Base-by-base conservation (phyloP, 2,888 invertebrate genomes). In the Euplexia lucipara region DNA sequence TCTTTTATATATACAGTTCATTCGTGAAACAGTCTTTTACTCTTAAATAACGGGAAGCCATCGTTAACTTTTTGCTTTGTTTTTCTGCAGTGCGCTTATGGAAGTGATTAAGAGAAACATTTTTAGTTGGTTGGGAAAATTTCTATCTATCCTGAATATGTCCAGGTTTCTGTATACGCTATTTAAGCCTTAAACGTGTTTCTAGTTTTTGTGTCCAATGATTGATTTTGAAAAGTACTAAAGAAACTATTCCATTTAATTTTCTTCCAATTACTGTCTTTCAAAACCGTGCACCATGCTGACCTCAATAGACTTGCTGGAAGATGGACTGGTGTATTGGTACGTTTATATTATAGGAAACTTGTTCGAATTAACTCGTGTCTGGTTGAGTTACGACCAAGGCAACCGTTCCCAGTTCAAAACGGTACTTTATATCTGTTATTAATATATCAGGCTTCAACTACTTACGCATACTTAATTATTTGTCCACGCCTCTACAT, bases 1-100 rank as follows among this genome's bases (percentile, higher is more conserved):
- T 65, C 63, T 61, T 65, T 44, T 45, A 42, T 65, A 45, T 22
- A 37, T 22, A 64, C 67, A 71, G 70, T 73, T 70, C 57, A 56
- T 61, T 70, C 56, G 60, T 76, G 61, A 81, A 76, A 74, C 72
- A 70, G 49, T 61, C 60, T 69, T 59, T 65, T 57, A 67, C 58
- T 64, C 65, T 72, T 64, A 68, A 68, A 41, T 81, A 81, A 81
- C 81, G 81, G 81, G 57, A 71, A 39, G 12, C 42, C 34, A 47
- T 47, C 49, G 54, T 26, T 51, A n/a, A 39, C 48, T 70, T 78
- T 67, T 76, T 74, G 60, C 75, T 60, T n/a, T 58, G 47, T 39
- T 60, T 69, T 62, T 53, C 59, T 59, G 39, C 47, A 45, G 39
- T 45, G 44, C 59, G 34, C 62, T 65, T 63, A 68, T 65, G 71